A percentile compares a stretch with the other conserved stretches of the same genome.
These are phyloP conservation scores for Parapsyche elsis DNA, from an alignment of 1,140 invertebrate species.

Conservation along the genomic window DNA sequence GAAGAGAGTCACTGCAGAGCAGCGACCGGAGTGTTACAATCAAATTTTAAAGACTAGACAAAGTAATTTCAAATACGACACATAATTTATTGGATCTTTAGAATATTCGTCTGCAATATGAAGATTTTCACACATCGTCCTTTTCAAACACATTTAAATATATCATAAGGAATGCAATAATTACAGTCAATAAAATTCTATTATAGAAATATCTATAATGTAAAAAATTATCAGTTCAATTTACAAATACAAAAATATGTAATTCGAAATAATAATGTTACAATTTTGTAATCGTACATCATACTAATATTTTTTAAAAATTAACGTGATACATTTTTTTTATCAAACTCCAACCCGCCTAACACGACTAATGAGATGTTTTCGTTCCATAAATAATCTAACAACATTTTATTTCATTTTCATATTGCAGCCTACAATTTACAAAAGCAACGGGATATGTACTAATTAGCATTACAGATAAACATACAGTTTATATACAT, in stretches of 20 bases:
- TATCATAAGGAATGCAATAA: neutral
- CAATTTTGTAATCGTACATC: neutral
- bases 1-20: conserved; percentile 40
- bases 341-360: neutral
- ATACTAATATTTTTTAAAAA: too few relatives aligned
- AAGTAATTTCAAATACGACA: conserved; percentile 19
- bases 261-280: neutral
- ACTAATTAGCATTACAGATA: conserved; percentile 15
- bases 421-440: conserved; percentile 17
- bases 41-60: neutral
- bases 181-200: conserved; percentile 9
- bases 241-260: conserved; percentile 2
- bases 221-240: conserved; percentile 5
- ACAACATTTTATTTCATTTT: conserved; percentile 21
- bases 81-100: neutral
- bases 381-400: conserved; percentile 13
- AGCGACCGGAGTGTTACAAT: neutral
- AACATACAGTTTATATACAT: neutral
- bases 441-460: conserved; percentile 24
- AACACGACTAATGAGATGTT: neutral
- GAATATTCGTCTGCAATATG: conserved; percentile 22
- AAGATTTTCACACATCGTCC: neutral
- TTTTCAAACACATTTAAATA: neutral
- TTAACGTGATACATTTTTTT: neutral
- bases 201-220: conserved; percentile 25